Conservation (phyloP, 2,888 invertebrate species). For the Dyspetes luteomarginatus region DNA sequence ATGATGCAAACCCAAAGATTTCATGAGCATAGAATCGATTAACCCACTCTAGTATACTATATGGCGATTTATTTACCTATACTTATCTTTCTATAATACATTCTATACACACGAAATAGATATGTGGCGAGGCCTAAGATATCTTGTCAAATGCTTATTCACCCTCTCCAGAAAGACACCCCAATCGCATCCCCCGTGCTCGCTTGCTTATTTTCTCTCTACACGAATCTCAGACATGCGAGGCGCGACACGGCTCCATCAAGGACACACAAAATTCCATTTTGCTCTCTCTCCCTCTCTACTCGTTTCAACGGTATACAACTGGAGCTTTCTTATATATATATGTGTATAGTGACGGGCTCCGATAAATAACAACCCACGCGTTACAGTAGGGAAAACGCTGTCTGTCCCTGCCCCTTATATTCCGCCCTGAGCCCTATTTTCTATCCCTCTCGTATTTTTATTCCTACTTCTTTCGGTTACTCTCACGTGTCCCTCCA, state of each 20-base stretch:
- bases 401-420: no score
- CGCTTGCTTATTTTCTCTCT: conserved; percentile 5
- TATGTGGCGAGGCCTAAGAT: not conserved
- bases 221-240: conserved; percentile 12
- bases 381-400: conserved; percentile 16
- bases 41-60: no score
- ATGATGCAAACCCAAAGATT: no score
- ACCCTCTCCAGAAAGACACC: conserved; percentile 16
- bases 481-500: conserved; percentile 23
- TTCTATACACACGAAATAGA: no score
- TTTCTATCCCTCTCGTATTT: conserved; percentile 23
- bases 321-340: not conserved
- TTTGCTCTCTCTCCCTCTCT: not conserved
- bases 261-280: conserved; percentile 21
- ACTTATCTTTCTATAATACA: no score
- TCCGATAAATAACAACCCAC: conserved; percentile 60
- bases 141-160: conserved; percentile 30
- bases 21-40: no score
- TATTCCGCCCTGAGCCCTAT: conserved; percentile 5
- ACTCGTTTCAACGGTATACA: conserved; percentile 17
- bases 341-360: not conserved
- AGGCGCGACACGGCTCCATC: no score
- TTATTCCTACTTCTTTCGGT: conserved; percentile 17
- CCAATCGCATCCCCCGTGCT: not conserved
- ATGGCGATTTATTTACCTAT: no score